Evolutionary conservation across 2,113 vertebrate genomes (phyloP).

Genomic region (Perca fluviatilis): DNA sequence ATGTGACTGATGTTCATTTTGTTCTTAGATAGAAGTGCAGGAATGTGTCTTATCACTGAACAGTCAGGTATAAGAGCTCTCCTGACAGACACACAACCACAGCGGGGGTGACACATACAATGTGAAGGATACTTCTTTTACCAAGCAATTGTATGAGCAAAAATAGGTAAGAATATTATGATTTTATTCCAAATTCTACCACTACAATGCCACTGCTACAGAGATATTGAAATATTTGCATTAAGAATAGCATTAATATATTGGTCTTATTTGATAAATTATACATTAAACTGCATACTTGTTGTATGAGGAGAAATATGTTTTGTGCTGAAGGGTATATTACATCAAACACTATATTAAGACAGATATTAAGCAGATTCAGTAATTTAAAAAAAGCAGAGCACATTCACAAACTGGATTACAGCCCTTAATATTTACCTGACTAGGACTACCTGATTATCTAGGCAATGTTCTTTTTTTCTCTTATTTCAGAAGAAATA

Average conservation of each 20-base stretch:
- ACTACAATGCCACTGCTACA: too few relatives aligned
- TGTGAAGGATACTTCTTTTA: slow-evolving; percentile 16
- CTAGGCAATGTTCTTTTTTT: not conserved
- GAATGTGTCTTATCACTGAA: slow-evolving; percentile 52
- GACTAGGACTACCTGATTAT: too few relatives aligned
- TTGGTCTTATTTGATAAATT: not conserved
- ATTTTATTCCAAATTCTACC: not conserved
- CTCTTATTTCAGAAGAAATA: not conserved
- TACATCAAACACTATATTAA: not conserved
- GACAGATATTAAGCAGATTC: not conserved
- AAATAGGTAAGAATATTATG: slow-evolving; percentile 44
- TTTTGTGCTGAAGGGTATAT: not conserved
- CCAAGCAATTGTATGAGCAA: slow-evolving; percentile 1
- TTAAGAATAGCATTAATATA: not conserved
- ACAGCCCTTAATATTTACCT: not conserved
- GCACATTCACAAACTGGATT: not conserved
- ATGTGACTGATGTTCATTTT: slow-evolving; percentile 26
- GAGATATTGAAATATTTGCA: not conserved
- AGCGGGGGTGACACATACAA: not conserved
- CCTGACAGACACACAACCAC: not conserved
- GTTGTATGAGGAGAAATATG: not conserved
- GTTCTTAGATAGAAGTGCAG: slow-evolving; percentile 21
- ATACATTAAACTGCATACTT: not conserved
- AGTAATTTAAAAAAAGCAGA: not conserved
- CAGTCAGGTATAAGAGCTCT: slow-evolving; percentile 49